Evolutionary conservation across 2,888 invertebrate genomes (phyloP).

Genomic region (Ariolimax columbianus): DNA sequence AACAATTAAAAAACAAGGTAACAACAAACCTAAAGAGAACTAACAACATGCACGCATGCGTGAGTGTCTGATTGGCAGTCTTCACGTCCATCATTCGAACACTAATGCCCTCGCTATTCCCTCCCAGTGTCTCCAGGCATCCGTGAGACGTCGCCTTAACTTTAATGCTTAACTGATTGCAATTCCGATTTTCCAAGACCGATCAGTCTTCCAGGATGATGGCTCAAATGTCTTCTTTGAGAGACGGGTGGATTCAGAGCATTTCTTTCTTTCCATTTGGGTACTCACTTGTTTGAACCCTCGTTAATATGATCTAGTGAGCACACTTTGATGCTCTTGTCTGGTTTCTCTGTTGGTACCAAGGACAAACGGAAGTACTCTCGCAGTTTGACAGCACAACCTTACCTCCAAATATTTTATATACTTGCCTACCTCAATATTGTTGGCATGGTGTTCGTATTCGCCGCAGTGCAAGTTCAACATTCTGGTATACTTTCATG

Average conservation of each 20-base stretch:
- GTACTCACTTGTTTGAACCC: not conserved
- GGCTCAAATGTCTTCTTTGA: not conserved
- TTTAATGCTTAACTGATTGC: slow-evolving; percentile 44
- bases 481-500: too few species aligned
- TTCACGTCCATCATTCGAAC: slow-evolving; percentile 22
- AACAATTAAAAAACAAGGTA: not conserved
- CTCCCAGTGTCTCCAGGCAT: slow-evolving; percentile 5
- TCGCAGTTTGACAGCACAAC: not conserved
- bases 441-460: too few species aligned
- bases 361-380: not conserved
- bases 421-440: too few species aligned
- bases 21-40: not conserved
- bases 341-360: not conserved
- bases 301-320: slow-evolving; percentile 15
- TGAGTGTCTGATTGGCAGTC: not conserved
- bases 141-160: slow-evolving; percentile 27
- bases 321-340: not conserved
- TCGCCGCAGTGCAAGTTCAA: too few species aligned
- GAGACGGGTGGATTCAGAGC: not conserved
- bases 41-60: slow-evolving; percentile 2
- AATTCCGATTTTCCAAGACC: slow-evolving; percentile 36
- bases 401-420: too few species aligned
- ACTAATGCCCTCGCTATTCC: slow-evolving; percentile 1
- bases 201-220: slow-evolving; percentile 7
- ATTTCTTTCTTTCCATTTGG: slow-evolving; percentile 7